Base-by-base conservation (phyloP, 2,888 invertebrate genomes). In the Pristionchus japonicus region DNA sequence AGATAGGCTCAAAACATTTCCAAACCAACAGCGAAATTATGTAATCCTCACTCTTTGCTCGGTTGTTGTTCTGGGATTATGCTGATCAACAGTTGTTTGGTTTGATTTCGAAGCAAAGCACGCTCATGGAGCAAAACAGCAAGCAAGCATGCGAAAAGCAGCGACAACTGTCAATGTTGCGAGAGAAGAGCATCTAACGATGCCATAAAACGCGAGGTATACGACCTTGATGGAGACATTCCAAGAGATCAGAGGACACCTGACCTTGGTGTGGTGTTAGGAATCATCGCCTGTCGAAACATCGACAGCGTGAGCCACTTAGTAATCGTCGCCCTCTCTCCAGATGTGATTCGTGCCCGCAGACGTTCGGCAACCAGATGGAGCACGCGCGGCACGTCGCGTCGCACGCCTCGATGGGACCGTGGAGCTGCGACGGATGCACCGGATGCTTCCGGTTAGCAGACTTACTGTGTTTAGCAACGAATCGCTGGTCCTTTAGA, bases 391-490 rank as follows among this genome's bases (percentile, higher is more conserved):
- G 89, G 43, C 94, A 94, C 88, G 82, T 89, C 9, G 67, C 89
- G 20, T 86, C 90, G 9, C 94, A 94, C 90, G 83, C 93, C 6
- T 89, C 89, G 1, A 89, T 88, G 1, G 92, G 92, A 9, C 91
- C 92, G 1, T 94, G 93, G 89, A 90, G 90, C 61, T 94, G 94
- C 88, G 89, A 88, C 43, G 91, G 90, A 6, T 94, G 94, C 88
- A 88, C 84, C 7, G 88, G 57, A 6, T 77, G 85, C 52, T 85
- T 88, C 52, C 47, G 84, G 88, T 84, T n/a, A 23, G 77, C 6
- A n/a, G 31, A 31, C 70, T 43, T 82, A 34, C 82, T 3, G 2
- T 34, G 20, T 57, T 52, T 82, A 57, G 23, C 27, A 15, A 49
- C 77, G 1, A 43, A 34, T 34, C 9, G 0, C 1, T 2, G 0